Evolutionary conservation across 1,140 invertebrate species (phyloP).

Genomic region (Philaenus spumarius): DNA sequence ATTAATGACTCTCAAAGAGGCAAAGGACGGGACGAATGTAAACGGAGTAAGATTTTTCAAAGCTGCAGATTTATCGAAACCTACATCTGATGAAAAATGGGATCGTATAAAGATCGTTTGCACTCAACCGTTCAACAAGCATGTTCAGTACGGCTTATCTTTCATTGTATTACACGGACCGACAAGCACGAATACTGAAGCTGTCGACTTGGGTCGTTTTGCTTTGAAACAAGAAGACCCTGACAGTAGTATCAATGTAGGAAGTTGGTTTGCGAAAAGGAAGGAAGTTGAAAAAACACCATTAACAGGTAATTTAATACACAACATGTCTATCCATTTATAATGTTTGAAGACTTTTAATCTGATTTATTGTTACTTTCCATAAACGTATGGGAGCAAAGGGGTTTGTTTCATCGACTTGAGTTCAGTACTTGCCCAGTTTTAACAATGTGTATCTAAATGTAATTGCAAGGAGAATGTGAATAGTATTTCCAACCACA

Average conservation of each 20-base stretch:
- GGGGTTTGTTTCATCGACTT: too few species aligned
- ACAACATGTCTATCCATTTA: too few species aligned
- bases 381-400: too few species aligned
- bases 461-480: too few species aligned
- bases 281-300: conserved; percentile 30
- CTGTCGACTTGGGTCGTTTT: conserved; percentile 47
- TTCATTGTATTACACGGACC: conserved; percentile 59
- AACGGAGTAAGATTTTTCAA: conserved; percentile 70
- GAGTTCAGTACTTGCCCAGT: too few species aligned
- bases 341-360: too few species aligned
- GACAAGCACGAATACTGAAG: conserved; percentile 21
- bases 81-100: conserved; percentile 60
- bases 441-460: too few species aligned
- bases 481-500: too few species aligned
- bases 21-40: conserved; percentile 51
- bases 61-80: conserved; percentile 50
- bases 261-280: conserved; percentile 46
- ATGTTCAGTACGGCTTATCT: conserved; percentile 67
- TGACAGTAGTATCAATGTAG: conserved; percentile 42
- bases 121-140: conserved; percentile 80
- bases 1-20: conserved; percentile 73
- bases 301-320: neutral
- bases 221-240: conserved; percentile 47
- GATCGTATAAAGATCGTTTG: conserved; percentile 77
- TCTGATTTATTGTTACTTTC: too few species aligned